phyloP scores from a whole-genome alignment of 2,113 vertebrate species.

The Desmodus rotundus region DNA sequence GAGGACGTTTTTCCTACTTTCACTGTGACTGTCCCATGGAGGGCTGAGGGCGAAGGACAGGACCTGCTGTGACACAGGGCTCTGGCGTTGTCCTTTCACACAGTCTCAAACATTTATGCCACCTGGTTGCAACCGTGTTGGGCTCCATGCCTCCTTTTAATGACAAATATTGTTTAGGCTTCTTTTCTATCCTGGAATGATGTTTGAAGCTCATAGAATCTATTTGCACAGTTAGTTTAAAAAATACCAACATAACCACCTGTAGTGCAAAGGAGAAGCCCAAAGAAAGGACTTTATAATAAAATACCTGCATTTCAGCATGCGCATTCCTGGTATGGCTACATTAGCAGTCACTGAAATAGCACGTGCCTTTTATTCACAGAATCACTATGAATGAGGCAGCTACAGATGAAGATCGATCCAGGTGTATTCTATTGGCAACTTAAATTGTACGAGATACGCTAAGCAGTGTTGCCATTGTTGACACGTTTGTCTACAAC shows the following conservation, averaged over 20 bases:
- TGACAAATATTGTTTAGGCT: not conserved
- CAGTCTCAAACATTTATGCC: not conserved
- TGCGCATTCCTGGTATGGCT: not conserved
- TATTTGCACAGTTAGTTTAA: not conserved
- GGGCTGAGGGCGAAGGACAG: not conserved
- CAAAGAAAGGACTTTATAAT: not conserved
- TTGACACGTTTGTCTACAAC: not conserved
- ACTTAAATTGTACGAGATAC: not conserved
- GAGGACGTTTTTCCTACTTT: not conserved
- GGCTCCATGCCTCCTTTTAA: not conserved
- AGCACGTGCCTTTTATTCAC: not conserved
- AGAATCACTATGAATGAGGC: not conserved
- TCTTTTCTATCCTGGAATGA: not conserved
- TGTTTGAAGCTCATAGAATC: not conserved
- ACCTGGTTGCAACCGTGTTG: not conserved
- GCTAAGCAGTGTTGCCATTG: not conserved
- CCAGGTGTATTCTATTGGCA: not conserved
- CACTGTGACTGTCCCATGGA: not conserved
- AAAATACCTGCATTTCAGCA: slow-evolving; percentile 6
- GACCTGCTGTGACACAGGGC: too few species aligned
- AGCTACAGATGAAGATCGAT: not conserved
- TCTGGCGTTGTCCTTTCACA: not conserved
- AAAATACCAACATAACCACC: not conserved
- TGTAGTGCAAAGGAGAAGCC: not conserved
- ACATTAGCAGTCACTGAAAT: not conserved